Percentiles rank a stretch among this genome's conserved stretches.
Evolutionary conservation across 2,797 vertebrate genomes (phyloP).

Genomic region (Coranthus polyacanthus): DNA sequence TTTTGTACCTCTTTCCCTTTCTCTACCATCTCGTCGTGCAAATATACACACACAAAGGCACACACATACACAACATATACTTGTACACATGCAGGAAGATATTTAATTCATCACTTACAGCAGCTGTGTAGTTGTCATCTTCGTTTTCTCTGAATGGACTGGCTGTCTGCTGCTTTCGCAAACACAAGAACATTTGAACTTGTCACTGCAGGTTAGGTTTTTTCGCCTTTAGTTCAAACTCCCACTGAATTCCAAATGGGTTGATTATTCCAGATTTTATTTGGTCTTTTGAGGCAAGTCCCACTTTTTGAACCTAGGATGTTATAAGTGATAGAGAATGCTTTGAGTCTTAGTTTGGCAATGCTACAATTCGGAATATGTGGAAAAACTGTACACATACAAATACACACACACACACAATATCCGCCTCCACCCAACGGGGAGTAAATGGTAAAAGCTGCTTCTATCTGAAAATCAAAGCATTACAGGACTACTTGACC

Average conservation of each 20-base stretch:
- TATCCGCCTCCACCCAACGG: conserved; percentile 25
- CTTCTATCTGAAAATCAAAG: conserved; percentile 59
- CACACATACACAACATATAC: background rate
- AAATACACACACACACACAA: conserved; percentile 18
- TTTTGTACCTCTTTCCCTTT: conserved; percentile 27
- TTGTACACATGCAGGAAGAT: background rate
- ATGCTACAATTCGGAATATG: conserved; percentile 25
- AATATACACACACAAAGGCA: conserved; percentile 16
- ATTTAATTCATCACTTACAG: background rate
- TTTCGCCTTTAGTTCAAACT: background rate
- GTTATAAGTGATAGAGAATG: conserved; percentile 3
- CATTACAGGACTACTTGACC: conserved; percentile 74
- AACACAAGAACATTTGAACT: background rate
- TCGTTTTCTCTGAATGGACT: background rate
- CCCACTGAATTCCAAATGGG: no score
- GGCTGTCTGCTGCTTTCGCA: background rate
- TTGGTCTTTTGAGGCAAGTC: no score
- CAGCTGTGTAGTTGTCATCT: background rate
- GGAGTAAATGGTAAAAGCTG: conserved; percentile 66
- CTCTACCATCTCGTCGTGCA: no score
- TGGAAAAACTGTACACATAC: conserved; percentile 26
- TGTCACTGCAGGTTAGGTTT: conserved; percentile 4
- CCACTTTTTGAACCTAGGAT: conserved; percentile 4
- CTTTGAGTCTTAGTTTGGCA: conserved; percentile 20
- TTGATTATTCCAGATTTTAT: no score